Evolutionary conservation across 2,888 invertebrate genomes (phyloP), one percentile per base, ranked within the genome.

Genomic region (Hesperia comma): DNA sequence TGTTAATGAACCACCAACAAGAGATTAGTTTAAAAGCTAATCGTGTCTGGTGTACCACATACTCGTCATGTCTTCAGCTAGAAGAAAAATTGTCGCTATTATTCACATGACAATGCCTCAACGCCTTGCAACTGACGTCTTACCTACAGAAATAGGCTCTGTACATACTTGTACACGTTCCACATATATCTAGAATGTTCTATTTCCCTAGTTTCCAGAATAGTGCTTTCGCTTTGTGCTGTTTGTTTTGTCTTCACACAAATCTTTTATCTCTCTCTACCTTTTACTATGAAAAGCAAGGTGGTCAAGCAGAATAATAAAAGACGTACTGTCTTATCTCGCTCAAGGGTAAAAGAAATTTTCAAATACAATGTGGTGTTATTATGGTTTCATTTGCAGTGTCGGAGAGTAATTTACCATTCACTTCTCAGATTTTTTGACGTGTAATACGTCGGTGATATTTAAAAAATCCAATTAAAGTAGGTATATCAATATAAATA

Each of bases 71-170:
- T 21, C 32, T 37, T 63, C 26, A 37, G 8, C 14, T 26, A 56
- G 56, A 64, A 58, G 43, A 53, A 66, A 58, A 61, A 69, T 66
- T 57, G 66, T 49, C 26, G 33, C 57, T 53, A 32, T 64, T 58
- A 49, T 49, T 58, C 41, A 49, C 19, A 33, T 32, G 41, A 58
- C 63, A 63, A 57, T 57, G 63, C 14, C 49, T 19, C 41, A 21
- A 43, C 58, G 53, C 49, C 43, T 43, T 19, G 54, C 62, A 33
- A 49, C 49, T 37, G 2, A 56, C 53, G 58, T 43, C 58, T 58
- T 53, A 60, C 58, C 53, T 64, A 43, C 58, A 32, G 53, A 58
- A 53, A 41, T 58, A 64, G 63, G 51, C 33, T 43, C 17, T 54
- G n/a, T 46, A 17, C 10, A 43, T 19, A 63, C 37, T 4, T 19